A percentile compares a stretch with the other conserved stretches of the same genome.
Conservation (phyloP, 2,888 invertebrate species). For the Caenorhabditis imperialis region DNA sequence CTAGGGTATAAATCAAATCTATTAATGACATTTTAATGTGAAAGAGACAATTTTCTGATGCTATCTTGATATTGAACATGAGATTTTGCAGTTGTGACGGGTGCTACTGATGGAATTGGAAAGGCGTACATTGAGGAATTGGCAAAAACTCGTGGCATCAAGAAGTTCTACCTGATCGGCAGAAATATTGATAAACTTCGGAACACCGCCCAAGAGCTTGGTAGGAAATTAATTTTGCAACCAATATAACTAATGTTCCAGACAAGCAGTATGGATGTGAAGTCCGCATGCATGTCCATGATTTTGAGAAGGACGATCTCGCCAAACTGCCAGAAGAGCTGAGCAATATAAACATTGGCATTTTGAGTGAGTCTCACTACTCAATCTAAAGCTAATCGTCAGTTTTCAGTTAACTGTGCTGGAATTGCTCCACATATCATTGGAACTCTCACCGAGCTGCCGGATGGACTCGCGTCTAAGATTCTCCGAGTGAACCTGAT, state of each 20-base stretch:
- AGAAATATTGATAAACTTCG: slow-evolving; percentile 70
- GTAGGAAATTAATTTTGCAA: slow-evolving; percentile 51
- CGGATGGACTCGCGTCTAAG: slow-evolving; percentile 69
- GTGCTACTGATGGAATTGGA: slow-evolving; percentile 77
- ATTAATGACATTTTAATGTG: no score
- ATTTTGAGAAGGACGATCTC: slow-evolving; percentile 72
- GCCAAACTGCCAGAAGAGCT: slow-evolving; percentile 68
- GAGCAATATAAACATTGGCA: slow-evolving; percentile 69
- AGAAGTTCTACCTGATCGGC: slow-evolving; percentile 74
- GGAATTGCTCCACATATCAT: slow-evolving; percentile 74
- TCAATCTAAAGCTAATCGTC: neutral
- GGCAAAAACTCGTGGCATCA: slow-evolving; percentile 69
- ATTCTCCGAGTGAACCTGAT: slow-evolving; percentile 75
- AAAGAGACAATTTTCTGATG: no score
- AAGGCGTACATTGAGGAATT: slow-evolving; percentile 74
- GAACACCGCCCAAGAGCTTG: slow-evolving; percentile 62
- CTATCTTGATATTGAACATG: no score
- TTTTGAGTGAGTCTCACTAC: slow-evolving; percentile 65
- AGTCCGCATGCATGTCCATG: slow-evolving; percentile 66
- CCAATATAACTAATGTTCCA: no score
- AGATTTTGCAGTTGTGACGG: slow-evolving; percentile 74
- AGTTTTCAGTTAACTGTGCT: slow-evolving; percentile 74
- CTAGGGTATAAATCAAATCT: no score
- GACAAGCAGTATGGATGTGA: slow-evolving; percentile 58
- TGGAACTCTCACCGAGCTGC: slow-evolving; percentile 72